Evolutionary conservation across 2,888 invertebrate genomes (phyloP).

Genomic region (Sabatieria punctata): DNA sequence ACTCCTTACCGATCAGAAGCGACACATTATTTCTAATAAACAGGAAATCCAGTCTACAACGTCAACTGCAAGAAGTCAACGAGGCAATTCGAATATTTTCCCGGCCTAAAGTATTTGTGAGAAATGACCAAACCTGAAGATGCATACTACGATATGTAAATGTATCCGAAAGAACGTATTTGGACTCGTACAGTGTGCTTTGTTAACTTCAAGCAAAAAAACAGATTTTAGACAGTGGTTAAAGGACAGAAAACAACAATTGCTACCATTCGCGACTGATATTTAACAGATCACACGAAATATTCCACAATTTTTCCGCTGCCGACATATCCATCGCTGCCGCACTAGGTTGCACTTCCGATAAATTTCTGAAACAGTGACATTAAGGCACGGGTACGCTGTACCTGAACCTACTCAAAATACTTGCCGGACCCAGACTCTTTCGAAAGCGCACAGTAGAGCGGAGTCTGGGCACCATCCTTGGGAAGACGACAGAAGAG

Average conservation of each 20-base stretch:
- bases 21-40: not conserved
- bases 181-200: too few species aligned
- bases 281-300: constrained; percentile 7
- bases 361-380: constrained; percentile 2
- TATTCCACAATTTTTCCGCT: constrained; percentile 3
- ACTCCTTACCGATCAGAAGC: not conserved
- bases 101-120: not conserved
- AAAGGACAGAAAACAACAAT: too few species aligned
- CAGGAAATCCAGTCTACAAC: not conserved
- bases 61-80: not conserved
- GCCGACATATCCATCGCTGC: not conserved
- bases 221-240: too few species aligned
- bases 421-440: constrained; percentile 2
- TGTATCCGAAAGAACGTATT: too few species aligned
- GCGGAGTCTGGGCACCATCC: constrained; percentile 3
- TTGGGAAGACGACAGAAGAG: not conserved
- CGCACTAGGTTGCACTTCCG: not conserved
- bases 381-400: not conserved
- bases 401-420: constrained; percentile 4
- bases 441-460: constrained; percentile 1
- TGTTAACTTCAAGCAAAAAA: too few species aligned
- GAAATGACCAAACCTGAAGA: not conserved
- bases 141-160: too few species aligned
- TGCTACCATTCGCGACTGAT: constrained; percentile 5
- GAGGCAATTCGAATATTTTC: not conserved